Percentiles rank a stretch among this genome's conserved stretches.
Evolutionary conservation across 2,888 invertebrate genomes (phyloP).

Genomic region (Tenthredo notha): DNA sequence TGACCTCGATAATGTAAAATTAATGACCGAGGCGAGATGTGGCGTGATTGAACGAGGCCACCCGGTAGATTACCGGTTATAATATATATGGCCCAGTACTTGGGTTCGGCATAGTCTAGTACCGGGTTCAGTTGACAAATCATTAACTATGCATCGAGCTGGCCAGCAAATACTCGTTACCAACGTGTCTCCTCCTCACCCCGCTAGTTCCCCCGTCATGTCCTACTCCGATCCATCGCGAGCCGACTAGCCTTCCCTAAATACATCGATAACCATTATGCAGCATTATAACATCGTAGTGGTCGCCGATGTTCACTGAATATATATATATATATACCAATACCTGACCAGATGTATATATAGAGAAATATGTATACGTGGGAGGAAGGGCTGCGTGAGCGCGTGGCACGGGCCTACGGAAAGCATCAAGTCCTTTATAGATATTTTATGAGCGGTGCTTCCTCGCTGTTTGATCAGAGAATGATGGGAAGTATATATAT

Average conservation of each 20-base stretch:
- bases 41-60: slow-evolving; percentile 54
- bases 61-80: slow-evolving; percentile 71
- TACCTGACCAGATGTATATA: not conserved
- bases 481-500: slow-evolving; percentile 12
- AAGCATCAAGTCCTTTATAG: slow-evolving; percentile 48
- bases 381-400: slow-evolving; percentile 37
- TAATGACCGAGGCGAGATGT: not conserved
- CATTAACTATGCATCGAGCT: slow-evolving; percentile 78
- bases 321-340: not conserved
- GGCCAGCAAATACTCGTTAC: slow-evolving; percentile 78
- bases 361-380: not conserved
- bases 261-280: slow-evolving; percentile 69
- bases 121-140: slow-evolving; percentile 76
- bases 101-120: slow-evolving; percentile 72
- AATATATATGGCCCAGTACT: slow-evolving; percentile 76
- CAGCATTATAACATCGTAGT: slow-evolving; percentile 62
- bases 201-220: slow-evolving; percentile 54
- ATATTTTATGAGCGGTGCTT: slow-evolving; percentile 60
- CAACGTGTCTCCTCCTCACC: slow-evolving; percentile 63
- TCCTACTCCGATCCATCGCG: slow-evolving; percentile 42
- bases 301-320: slow-evolving; percentile 9
- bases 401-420: slow-evolving; percentile 23
- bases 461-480: slow-evolving; percentile 55
- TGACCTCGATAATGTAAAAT: slow-evolving; percentile 3
- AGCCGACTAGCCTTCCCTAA: slow-evolving; percentile 62